These are phyloP conservation scores for Rachycentron canadum DNA, from an alignment of 2,797 vertebrate genomes.

Conservation along the genomic window DNA sequence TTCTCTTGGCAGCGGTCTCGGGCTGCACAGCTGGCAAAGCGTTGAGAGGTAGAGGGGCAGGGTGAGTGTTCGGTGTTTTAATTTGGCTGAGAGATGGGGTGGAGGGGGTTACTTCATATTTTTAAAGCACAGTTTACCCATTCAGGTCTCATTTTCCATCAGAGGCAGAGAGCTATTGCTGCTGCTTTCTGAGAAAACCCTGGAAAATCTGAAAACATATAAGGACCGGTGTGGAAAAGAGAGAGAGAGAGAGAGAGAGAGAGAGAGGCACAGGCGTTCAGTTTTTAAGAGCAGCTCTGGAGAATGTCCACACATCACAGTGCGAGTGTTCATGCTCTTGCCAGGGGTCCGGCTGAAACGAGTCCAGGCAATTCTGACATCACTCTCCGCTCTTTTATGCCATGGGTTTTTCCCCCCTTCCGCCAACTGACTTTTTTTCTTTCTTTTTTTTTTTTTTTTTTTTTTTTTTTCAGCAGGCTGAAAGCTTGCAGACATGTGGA, in stretches of 20 bases:
- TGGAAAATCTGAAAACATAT: constrained; percentile 66
- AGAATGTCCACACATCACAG: constrained; percentile 68
- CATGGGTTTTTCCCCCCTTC: not conserved
- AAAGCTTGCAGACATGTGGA: constrained; percentile 63
- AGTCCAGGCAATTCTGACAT: constrained; percentile 79
- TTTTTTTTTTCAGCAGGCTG: constrained; percentile 29
- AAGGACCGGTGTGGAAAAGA: constrained; percentile 42
- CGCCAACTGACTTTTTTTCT: constrained; percentile 19
- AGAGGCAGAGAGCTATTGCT: constrained; percentile 36
- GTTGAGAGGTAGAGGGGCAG: constrained; percentile 53
- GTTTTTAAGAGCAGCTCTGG: constrained; percentile 73
- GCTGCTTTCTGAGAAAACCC: constrained; percentile 40
- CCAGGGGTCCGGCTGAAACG: constrained; percentile 70
- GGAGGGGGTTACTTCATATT: constrained; percentile 55
- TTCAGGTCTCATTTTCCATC: constrained; percentile 69
- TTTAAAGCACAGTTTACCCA: constrained; percentile 65
- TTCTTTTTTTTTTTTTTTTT: constrained; percentile 18
- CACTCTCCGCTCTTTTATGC: constrained; percentile 68
- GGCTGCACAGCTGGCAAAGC: constrained; percentile 77
- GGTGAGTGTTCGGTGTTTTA: constrained; percentile 57
- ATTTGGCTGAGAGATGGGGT: constrained; percentile 33
- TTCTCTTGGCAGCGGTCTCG: constrained; percentile 66
- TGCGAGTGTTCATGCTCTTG: constrained; percentile 37
- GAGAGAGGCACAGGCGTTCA: constrained; percentile 32
- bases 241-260: not conserved